Base-by-base conservation (phyloP, 2,797 vertebrate species). In the Silurus lanzhouensis region DNA sequence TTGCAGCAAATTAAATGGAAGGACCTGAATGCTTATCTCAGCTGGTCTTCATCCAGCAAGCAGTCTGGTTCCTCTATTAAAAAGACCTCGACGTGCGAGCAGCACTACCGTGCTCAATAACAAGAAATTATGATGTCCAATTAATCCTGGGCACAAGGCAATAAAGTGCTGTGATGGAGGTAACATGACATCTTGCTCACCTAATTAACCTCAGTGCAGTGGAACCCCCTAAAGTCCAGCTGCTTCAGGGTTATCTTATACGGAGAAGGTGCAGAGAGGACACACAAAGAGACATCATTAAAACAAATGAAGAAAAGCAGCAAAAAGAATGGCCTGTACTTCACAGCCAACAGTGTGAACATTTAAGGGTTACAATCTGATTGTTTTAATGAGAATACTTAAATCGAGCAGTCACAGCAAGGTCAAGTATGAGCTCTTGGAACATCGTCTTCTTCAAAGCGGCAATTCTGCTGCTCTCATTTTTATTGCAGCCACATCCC, bases 151-250 rank as follows among this genome's bases (percentile, higher is more conserved):
- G 46, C 85, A 66, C 64, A 38, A 83, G 77, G 79, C 84, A 88
- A 84, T 88, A 79, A 88, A 88, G 87, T 48, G 63, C 77, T 83
- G 83, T 77, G 70, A 82, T 71, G 79, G 87, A 63, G 27, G 78
- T 79, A 76, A 80, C 86, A 85, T 80, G 87, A 82, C 88, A 81
- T 80, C 89, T 89, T 85, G 88, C 76, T 61, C 31, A 44, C 76
- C 31, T 46, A 61, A 78, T 78, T 63, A 94, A 94, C 92, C 92
- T 88, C 82, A 0, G 83, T 87, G 91, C 92, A 92, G 90, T 87
- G 0, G 88, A 91, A 72, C 84, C 88, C 87, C 72, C 17, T 7
- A 83, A 64, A 48, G 85, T 86, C 85, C 81, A 85, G 90, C 85
- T 68, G 89, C 89, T 89, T 92, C 15, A 27, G n/a, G 38, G 44